These are phyloP conservation scores for Pardalotus punctatus DNA, from an alignment of 2,113 vertebrate genomes.

Conservation along the genomic window DNA sequence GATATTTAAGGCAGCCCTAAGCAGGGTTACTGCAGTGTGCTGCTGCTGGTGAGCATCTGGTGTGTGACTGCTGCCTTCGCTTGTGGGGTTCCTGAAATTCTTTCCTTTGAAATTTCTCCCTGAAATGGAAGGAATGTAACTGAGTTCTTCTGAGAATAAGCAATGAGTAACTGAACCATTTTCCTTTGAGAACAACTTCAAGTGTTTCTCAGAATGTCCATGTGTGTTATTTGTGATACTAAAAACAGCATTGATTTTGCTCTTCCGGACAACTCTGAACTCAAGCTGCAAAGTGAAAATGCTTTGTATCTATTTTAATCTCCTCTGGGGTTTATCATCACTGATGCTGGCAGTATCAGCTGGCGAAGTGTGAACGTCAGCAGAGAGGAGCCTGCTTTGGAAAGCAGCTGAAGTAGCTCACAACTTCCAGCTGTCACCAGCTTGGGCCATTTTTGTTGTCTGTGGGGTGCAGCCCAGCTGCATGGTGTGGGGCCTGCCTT, in stretches of 20 bases:
- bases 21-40: neutral
- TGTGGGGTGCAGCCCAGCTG: no score
- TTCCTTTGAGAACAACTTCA: neutral
- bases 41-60: neutral
- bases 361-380: neutral
- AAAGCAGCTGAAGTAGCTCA: neutral
- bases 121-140: neutral
- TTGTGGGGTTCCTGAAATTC: conserved; percentile 16
- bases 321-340: neutral
- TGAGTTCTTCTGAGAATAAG: neutral
- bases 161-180: neutral
- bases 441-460: neutral
- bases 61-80: neutral
- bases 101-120: neutral
- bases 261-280: neutral
- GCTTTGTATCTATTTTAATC: neutral
- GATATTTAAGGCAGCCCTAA: neutral
- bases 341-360: neutral
- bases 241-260: neutral
- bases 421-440: neutral
- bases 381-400: neutral
- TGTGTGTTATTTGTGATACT: neutral
- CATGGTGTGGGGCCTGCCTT: neutral
- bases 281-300: neutral
- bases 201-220: neutral